These are phyloP conservation scores for Bembecia ichneumoniformis DNA, from an alignment of 2,888 invertebrate genomes.

Conservation along the genomic window DNA sequence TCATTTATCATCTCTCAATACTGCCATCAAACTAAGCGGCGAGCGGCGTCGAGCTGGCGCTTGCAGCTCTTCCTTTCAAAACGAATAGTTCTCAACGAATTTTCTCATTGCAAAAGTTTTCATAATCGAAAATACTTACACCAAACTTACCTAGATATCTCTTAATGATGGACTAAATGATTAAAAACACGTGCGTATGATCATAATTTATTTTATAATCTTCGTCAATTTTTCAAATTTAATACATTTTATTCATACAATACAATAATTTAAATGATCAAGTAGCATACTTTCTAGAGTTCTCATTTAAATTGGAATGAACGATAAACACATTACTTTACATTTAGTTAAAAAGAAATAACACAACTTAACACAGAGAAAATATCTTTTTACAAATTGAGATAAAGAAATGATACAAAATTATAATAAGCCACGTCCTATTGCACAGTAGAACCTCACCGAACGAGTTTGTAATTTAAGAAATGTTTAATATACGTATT, in stretches of 20 bases:
- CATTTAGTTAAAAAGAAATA: slow-evolving; percentile 64
- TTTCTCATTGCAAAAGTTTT: slow-evolving; percentile 2
- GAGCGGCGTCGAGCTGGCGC: slow-evolving; percentile 64
- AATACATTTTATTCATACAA: slow-evolving; percentile 68
- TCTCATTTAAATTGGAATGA: slow-evolving; percentile 72
- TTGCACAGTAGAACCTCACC: slow-evolving; percentile 52
- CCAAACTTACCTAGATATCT: background rate
- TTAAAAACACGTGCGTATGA: slow-evolving; percentile 45
- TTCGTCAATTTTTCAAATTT: slow-evolving; percentile 69
- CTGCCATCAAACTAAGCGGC: slow-evolving; percentile 53
- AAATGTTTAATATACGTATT: slow-evolving; percentile 22
- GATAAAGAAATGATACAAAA: slow-evolving; percentile 26
- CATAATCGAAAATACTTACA: background rate
- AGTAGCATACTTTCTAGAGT: slow-evolving; percentile 63
- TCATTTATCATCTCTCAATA: slow-evolving; percentile 70
- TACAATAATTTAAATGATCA: slow-evolving; percentile 72
- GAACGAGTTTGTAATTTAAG: slow-evolving; percentile 20
- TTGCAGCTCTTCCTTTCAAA: slow-evolving; percentile 23
- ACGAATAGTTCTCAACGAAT: slow-evolving; percentile 5
- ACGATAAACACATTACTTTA: slow-evolving; percentile 63
- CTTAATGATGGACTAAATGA: background rate
- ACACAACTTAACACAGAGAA: slow-evolving; percentile 57
- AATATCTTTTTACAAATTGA: slow-evolving; percentile 46
- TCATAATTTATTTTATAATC: slow-evolving; percentile 71
- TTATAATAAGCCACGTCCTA: slow-evolving; percentile 55